Base-by-base conservation (phyloP, 2,113 vertebrate species). In the Tiliqua scincoides region DNA sequence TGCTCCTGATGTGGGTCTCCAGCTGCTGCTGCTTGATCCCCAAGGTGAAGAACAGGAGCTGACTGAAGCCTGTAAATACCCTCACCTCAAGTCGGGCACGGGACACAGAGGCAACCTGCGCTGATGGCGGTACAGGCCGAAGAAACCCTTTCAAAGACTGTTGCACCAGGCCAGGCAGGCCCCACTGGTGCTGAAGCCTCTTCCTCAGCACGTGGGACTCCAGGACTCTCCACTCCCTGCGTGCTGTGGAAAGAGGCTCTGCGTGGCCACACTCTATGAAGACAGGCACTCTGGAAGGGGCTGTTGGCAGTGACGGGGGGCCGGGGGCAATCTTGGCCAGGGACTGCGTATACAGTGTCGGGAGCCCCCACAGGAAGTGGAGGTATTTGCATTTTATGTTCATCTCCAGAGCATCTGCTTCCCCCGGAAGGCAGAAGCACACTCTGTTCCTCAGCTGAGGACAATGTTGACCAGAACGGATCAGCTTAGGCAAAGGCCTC, bases 361-460 rank as follows among this genome's bases (percentile, higher is more conserved):
- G 37, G 37, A 83, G 57, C 63, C 86, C 84, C 84, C 85, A 83
- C 6, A 81, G 43, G 71, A 83, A 65, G 35, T 74, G 68, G 17
- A 91, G 57, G 43, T 84, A 54, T 59, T 92, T 92, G 40, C 87
- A 84, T 43, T 59, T 91, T 59, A 89, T 54, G 43, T 87, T 88
- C 70, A 90, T 73, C 54, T 79, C 87, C 43, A 84, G 59, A 0
- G 18, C 9, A 9, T 54, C 70, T 2, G 40, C 59, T 35, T 80
- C 62, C 15, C 23, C 20, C 14, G 11, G 18, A 25, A 83, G 82
- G 7, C 35, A 14, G 3, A 81, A 37, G 6, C 72, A 40, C 18
- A 83, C 35, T 25, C 27, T 68, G 48, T 35, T 65, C 32, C 80
- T 52, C 20, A 7, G 1, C 21, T 70, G 80, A 27, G 65, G 62